These are phyloP conservation scores for Hemitrygon akajei DNA, from an alignment of 2,797 vertebrate species.

Conservation along the genomic window DNA sequence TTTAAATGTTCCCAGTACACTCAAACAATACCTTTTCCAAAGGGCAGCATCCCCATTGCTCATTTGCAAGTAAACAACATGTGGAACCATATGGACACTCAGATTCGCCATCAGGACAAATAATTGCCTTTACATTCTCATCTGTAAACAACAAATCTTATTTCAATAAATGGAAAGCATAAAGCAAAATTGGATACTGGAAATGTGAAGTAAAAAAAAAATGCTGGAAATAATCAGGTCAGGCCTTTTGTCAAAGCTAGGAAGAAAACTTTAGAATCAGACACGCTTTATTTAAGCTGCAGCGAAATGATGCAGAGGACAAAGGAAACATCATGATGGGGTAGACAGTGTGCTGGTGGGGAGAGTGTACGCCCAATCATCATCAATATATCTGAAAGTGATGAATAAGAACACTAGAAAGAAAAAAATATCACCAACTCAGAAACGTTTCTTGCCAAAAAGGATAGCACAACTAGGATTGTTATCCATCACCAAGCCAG, in stretches of 20 bases:
- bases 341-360: too few relatives aligned
- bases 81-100: conserved; percentile 25
- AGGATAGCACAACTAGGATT: background rate
- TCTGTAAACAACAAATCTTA: background rate
- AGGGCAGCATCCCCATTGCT: conserved; percentile 16
- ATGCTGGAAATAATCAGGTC: too few relatives aligned
- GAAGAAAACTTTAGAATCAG: too few relatives aligned
- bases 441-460: background rate
- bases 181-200: background rate
- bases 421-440: background rate
- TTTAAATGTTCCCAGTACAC: background rate
- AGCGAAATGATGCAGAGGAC: too few relatives aligned
- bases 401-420: too few relatives aligned
- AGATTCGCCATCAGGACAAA: conserved; percentile 9
- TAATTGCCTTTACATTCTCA: conserved; percentile 8
- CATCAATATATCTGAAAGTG: too few relatives aligned
- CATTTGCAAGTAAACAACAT: background rate
- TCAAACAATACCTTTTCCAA: conserved; percentile 10
- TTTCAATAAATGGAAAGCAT: background rate
- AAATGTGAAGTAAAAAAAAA: too few relatives aligned
- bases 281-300: too few relatives aligned
- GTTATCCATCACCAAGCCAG: background rate
- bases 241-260: too few relatives aligned
- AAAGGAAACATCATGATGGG: too few relatives aligned
- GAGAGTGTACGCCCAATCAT: too few relatives aligned